A percentile compares a stretch with the other conserved stretches of the same genome.
phyloP scores from a whole-genome alignment of 2,888 invertebrate species.

The Xestia rhomboidea region DNA sequence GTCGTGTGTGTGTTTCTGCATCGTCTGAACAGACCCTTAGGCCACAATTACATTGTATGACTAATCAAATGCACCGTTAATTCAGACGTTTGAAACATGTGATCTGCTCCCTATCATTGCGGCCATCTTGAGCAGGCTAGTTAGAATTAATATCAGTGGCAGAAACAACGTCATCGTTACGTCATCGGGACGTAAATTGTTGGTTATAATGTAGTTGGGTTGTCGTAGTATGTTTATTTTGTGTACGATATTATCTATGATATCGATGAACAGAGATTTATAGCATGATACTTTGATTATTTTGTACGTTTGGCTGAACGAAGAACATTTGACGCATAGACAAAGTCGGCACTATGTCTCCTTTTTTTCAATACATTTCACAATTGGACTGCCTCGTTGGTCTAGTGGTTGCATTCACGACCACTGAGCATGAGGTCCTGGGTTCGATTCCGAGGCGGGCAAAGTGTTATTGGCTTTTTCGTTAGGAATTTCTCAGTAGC shows the following conservation, averaged over 20 bases:
- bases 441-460: too few relatives aligned
- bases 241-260: background rate
- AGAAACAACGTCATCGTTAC: slow-evolving; percentile 48
- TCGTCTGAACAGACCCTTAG: slow-evolving; percentile 16
- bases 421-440: too few relatives aligned
- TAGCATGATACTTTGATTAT: background rate
- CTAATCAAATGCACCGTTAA: slow-evolving; percentile 63
- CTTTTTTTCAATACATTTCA: too few relatives aligned
- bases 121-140: slow-evolving; percentile 41
- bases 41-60: slow-evolving; percentile 53
- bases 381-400: too few relatives aligned
- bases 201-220: slow-evolving; percentile 22
- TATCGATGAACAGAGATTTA: background rate
- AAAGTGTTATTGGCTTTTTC: too few relatives aligned
- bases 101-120: slow-evolving; percentile 55
- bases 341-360: too few relatives aligned
- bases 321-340: too few relatives aligned
- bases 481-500: too few relatives aligned
- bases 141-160: slow-evolving; percentile 46
- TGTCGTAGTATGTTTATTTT: background rate
- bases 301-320: too few relatives aligned
- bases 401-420: too few relatives aligned
- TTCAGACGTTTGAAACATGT: slow-evolving; percentile 52
- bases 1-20: background rate
- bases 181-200: slow-evolving; percentile 46